A percentile compares a stretch with the other conserved stretches of the same genome.
These are phyloP conservation scores for Rotaria magnacalcarata DNA, from an alignment of 2,888 invertebrate genomes.

Conservation along the genomic window DNA sequence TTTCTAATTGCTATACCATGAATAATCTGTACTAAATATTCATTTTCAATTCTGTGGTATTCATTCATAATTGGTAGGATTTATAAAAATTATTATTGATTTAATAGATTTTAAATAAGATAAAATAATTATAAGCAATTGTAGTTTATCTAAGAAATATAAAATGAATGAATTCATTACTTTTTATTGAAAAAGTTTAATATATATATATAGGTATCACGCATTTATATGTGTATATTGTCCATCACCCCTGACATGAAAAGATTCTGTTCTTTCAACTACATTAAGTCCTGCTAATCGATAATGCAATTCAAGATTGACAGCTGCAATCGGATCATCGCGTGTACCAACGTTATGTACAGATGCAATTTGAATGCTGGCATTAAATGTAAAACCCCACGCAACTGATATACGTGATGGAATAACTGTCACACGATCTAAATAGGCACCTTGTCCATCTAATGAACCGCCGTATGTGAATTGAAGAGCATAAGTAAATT, in stretches of 20 bases:
- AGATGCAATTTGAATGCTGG: neutral
- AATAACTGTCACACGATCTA: conserved; percentile 27
- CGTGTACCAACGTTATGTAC: conserved; percentile 8
- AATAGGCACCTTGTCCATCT: neutral
- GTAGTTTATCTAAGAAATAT: no score
- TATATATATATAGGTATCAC: neutral
- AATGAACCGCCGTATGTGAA: conserved; percentile 25
- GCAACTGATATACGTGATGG: conserved; percentile 12
- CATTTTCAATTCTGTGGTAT: no score
- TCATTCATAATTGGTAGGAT: no score
- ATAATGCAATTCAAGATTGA: conserved; percentile 9
- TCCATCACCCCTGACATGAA: conserved; percentile 4
- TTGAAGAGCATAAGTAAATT: conserved; percentile 7
- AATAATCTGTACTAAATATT: no score
- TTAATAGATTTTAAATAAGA: no score
- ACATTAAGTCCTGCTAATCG: conserved; percentile 12
- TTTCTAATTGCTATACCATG: no score
- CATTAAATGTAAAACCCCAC: conserved; percentile 17
- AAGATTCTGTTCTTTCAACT: conserved; percentile 17
- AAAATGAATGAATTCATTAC: no score
- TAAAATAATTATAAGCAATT: no score
- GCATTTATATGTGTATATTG: neutral
- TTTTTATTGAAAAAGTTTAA: no score
- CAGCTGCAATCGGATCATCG: conserved; percentile 13
- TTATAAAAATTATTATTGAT: no score